phyloP scores from a whole-genome alignment of 2,888 invertebrate genomes.

The Molorchus minor region DNA sequence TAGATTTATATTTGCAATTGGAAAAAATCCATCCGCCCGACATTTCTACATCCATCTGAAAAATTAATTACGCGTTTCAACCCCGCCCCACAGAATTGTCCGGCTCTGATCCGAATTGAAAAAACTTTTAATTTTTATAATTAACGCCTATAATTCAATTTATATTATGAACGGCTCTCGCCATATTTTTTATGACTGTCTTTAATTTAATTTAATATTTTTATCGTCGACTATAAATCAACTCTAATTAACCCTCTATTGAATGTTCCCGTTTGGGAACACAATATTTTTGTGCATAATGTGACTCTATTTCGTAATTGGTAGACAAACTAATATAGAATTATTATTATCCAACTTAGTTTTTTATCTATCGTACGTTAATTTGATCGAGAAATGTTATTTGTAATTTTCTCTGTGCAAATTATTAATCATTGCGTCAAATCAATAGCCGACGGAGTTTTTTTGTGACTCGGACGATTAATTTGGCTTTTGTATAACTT shows the following conservation, averaged over 20 bases:
- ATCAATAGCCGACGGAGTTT: too few relatives aligned
- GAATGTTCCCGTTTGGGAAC: too few relatives aligned
- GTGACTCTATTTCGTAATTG: too few relatives aligned
- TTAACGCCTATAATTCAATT: conserved; percentile 40
- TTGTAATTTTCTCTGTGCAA: too few relatives aligned
- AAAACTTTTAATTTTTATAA: conserved; percentile 47
- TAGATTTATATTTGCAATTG: conserved; percentile 61
- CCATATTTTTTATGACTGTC: conserved; percentile 59
- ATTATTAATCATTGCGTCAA: too few relatives aligned
- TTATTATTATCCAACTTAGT: too few relatives aligned
- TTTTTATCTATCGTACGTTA: too few relatives aligned
- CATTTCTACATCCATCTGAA: conserved; percentile 62
- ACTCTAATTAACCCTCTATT: conserved; percentile 62
- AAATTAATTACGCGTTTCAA: conserved; percentile 61
- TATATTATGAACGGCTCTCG: conserved; percentile 29
- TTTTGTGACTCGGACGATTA: too few relatives aligned
- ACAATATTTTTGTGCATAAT: too few relatives aligned
- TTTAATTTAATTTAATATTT: conserved; percentile 64
- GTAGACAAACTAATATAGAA: too few relatives aligned
- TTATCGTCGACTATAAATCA: conserved; percentile 62
- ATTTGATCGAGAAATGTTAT: too few relatives aligned
- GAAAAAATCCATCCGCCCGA: conserved; percentile 57
- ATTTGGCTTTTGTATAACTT: too few relatives aligned
- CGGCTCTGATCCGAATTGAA: conserved; percentile 32
- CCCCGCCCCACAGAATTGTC: conserved; percentile 41